Percentiles rank a stretch among this genome's conserved stretches.
Conservation (phyloP, 2,888 invertebrate genomes). For the Hololepta plana region DNA sequence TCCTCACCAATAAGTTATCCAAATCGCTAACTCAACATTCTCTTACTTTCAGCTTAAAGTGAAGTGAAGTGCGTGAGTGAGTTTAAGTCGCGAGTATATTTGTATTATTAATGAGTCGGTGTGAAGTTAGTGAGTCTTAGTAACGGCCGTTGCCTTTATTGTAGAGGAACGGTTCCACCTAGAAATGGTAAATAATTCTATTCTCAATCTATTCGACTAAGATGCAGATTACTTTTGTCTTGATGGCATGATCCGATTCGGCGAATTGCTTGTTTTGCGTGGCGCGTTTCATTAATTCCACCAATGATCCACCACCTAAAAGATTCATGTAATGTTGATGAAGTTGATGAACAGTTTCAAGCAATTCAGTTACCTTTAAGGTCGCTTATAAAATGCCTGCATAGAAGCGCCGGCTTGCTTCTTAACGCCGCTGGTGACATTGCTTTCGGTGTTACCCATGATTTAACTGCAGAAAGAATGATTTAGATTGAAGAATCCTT, state of each 20-base stretch:
- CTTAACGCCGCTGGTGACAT: conserved; percentile 87
- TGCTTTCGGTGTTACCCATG: conserved; percentile 74
- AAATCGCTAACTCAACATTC: too few species aligned
- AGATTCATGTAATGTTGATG: conserved; percentile 5
- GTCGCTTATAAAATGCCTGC: conserved; percentile 73
- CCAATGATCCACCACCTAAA: conserved; percentile 74
- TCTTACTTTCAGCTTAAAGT: too few species aligned
- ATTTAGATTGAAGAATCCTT: too few species aligned
- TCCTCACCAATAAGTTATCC: too few species aligned
- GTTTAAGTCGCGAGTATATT: too few species aligned
- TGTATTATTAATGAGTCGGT: too few species aligned
- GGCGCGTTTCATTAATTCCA: conserved; percentile 85
- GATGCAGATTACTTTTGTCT: conserved; percentile 50
- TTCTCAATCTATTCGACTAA: conserved; percentile 1
- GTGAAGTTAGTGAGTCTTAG: too few species aligned
- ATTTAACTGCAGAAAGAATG: conserved; percentile 10
- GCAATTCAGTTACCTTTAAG: too few species aligned
- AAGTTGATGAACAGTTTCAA: too few species aligned
- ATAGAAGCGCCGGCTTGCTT: conserved; percentile 80
- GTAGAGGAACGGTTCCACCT: conserved; percentile 79
- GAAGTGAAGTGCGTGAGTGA: too few species aligned
- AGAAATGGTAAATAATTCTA: conserved; percentile 6
- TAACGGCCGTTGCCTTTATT: conserved; percentile 90
- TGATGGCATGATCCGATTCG: conserved; percentile 82
- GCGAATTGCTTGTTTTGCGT: conserved; percentile 79